Base-by-base conservation (phyloP, 2,888 invertebrate species). In the Diloba caeruleocephala region DNA sequence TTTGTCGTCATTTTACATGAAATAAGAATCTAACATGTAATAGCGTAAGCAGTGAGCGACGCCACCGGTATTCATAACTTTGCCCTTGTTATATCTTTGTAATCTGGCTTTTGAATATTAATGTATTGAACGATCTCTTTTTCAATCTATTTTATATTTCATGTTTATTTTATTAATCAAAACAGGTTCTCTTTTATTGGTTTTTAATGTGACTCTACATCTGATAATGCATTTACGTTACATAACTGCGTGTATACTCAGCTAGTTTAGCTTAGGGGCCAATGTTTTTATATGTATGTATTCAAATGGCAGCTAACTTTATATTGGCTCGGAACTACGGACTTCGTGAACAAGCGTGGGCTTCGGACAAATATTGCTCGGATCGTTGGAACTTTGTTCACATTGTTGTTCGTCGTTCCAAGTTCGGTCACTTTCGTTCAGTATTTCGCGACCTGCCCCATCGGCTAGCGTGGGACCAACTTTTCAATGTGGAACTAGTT, bases 371-470 rank as follows among this genome's bases (percentile, higher is more conserved):
- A 88, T 85, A 85, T 85, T 82, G 79, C 74, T 79, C 56, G 79
- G 76, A 83, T 82, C 78, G 78, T 71, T 78, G 74, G 59, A 88
- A 89, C 82, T 89, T 88, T 80, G 76, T 74, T 79, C 74, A 67
- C 76, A 76, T 83, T 81, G 83, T 85, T 85, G 83, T 86, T 85
- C 80, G 73, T 84, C 78, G 79, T 65, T 73, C 68, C 61, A 85
- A 89, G 81, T 88, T 89, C 52, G 83, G 83, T 83, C 84, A 87
- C 85, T 85, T 83, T 82, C 79, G 75, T 84, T 82, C 79, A 76
- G 76, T 72, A 75, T 77, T 36, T 75, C 75, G 66, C 81, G 76
- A 83, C 73, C 75, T 77, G 69, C 71, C 71, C 49, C 56, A 52
- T 58, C 55, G 63, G 33, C 52, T 59, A 66, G 59, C n/a, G n/a